Base-by-base conservation (phyloP, 2,797 vertebrate genomes). In the Malurus leucopterus region DNA sequence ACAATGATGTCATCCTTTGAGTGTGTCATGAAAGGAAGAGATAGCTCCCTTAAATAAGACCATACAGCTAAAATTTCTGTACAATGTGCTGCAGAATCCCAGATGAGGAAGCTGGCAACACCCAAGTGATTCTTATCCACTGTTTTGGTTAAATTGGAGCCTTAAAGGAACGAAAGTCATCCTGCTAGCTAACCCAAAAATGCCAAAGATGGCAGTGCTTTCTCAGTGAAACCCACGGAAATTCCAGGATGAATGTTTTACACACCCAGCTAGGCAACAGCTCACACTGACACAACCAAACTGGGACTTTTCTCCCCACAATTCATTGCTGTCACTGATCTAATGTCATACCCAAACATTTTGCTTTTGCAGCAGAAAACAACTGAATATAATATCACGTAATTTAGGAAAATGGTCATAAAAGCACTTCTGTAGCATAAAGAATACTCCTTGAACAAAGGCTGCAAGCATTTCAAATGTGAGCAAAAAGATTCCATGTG, bases 21-120 rank as follows among this genome's bases (percentile, higher is more conserved):
- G n/a, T 41, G 43, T 57, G 47, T 50, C 63, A 86, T 50, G 57
- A 78, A 67, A 92, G 77, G 50, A 86, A 89, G 63, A 75, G 67
- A 16, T 34, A 69, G 55, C 53, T 70, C 27, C n/a, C 47, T 58
- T 62, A 80, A 90, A 72, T 53, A 90, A 91, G 70, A 27, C 13
- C 32, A 15, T 47, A 23, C 8, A 73, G 68, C 34, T 62, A 22
- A 76, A 34, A 54, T 44, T 57, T 86, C 75, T 90, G 6, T 68
- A 64, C 36, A 82, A 30, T 5, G 16, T 21, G 15, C 36, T 34
- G 29, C 29, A 36, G 27, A 86, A 70, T 49, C 71, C 47, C 54
- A 73, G 43, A 4, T 0, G 0, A 77, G 65, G 69, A 86, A 84
- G 29, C 13, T 58, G 58, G 54, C 19, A 77, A 88, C 1, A 0